Evolutionary conservation across 2,113 vertebrate species (phyloP).

Genomic region (Pitta sordida): DNA sequence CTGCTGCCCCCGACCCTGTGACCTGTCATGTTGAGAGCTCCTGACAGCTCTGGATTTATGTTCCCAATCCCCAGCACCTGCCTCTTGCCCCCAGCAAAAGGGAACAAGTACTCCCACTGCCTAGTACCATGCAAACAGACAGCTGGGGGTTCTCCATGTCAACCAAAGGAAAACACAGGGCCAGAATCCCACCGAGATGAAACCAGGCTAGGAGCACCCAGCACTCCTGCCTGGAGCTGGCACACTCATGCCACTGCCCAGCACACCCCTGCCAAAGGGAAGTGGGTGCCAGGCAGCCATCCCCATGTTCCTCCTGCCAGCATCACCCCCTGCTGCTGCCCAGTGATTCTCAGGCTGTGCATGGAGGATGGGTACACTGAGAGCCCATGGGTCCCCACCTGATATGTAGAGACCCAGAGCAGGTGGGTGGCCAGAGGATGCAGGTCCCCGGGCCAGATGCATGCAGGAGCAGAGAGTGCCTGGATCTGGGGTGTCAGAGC

Average conservation of each 20-base stretch:
- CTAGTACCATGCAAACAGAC: not conserved
- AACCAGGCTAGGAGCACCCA: not conserved
- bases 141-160: constrained; percentile 59
- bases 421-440: fast-evolving
- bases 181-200: fast-evolving
- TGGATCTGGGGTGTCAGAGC: not conserved
- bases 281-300: fast-evolving
- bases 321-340: not conserved
- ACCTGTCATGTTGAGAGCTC: not conserved
- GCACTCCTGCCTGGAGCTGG: not conserved
- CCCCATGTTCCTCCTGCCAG: not conserved
- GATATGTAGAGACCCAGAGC: fast-evolving
- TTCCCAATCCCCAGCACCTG: not conserved
- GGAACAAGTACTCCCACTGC: not conserved
- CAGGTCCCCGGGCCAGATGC: fast-evolving
- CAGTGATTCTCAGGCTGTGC: not conserved
- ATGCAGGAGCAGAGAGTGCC: not conserved
- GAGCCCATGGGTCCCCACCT: fast-evolving
- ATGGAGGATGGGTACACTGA: not conserved
- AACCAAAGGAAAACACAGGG: constrained; percentile 37
- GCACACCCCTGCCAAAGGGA: not conserved
- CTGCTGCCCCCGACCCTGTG: not conserved
- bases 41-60: constrained; percentile 12
- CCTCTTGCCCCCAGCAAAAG: not conserved
- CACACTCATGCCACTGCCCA: fast-evolving